phyloP scores from a whole-genome alignment of 2,888 invertebrate species.

The Meteorus colon region DNA sequence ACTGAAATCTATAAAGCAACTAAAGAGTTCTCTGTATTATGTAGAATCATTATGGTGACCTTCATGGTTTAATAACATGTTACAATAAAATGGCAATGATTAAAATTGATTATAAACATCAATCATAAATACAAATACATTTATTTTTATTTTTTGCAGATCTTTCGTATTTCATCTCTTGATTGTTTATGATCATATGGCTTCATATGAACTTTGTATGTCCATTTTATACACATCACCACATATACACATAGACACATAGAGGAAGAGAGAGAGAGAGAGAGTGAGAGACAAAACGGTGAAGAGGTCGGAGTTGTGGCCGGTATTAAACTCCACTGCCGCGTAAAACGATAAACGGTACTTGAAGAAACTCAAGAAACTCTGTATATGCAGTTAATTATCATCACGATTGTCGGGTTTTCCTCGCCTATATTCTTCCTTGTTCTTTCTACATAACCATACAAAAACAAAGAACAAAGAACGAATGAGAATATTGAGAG shows the following conservation, averaged over 20 bases:
- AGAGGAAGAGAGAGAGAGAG: background rate
- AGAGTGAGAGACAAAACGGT: conserved; percentile 10
- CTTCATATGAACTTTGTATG: background rate
- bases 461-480: background rate
- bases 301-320: conserved; percentile 15
- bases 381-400: conserved; percentile 31
- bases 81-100: background rate
- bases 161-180: background rate
- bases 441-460: conserved; percentile 1
- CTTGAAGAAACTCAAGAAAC: conserved; percentile 30
- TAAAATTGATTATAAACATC: background rate
- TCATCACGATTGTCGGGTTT: conserved; percentile 26
- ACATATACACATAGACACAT: background rate
- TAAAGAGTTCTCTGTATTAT: background rate
- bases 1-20: too few species aligned
- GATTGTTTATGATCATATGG: background rate
- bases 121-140: background rate
- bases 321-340: conserved; percentile 27
- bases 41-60: background rate
- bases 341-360: conserved; percentile 38
- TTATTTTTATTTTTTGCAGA: background rate
- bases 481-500: background rate
- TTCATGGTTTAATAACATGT: background rate
- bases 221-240: background rate
- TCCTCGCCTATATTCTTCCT: conserved; percentile 20